Evolutionary conservation across 2,888 invertebrate genomes (phyloP).

Genomic region (Apamea sordens): DNA sequence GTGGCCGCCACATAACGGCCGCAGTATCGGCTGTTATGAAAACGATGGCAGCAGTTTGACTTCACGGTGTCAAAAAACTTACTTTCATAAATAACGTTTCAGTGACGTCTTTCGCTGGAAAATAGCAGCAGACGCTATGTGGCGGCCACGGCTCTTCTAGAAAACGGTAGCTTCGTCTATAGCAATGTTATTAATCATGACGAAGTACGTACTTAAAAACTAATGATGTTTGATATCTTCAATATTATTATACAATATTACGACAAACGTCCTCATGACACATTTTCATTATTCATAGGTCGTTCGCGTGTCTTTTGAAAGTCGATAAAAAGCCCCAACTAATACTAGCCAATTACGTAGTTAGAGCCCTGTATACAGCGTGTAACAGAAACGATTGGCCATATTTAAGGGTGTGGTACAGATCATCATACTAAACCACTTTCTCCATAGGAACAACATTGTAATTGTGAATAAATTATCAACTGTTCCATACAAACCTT

Average conservation of each 20-base stretch:
- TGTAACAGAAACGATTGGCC: neutral
- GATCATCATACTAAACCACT: neutral
- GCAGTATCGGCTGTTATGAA: neutral
- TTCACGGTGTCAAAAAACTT: neutral
- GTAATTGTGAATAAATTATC: no score
- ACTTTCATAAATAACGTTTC: neutral
- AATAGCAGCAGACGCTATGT: neutral
- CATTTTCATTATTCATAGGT: conserved; percentile 56
- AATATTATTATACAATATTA: conserved; percentile 38
- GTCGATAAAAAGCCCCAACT: conserved; percentile 58
- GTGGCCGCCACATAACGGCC: neutral
- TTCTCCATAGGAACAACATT: no score
- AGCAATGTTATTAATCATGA: conserved; percentile 11
- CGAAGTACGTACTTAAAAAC: conserved; percentile 15
- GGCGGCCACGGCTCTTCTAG: neutral
- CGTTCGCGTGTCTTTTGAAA: conserved; percentile 49
- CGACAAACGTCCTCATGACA: conserved; percentile 35
- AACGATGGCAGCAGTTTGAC: neutral
- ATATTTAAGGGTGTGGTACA: neutral
- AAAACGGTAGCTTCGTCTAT: neutral
- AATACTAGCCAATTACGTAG: conserved; percentile 46
- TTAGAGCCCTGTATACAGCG: conserved; percentile 39
- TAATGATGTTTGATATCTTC: conserved; percentile 25
- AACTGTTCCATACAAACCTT: neutral
- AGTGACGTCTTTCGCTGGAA: neutral